Evolutionary conservation across 2,113 vertebrate species (phyloP), one percentile per base, ranked within the genome.

Genomic region (Coturnix japonica): DNA sequence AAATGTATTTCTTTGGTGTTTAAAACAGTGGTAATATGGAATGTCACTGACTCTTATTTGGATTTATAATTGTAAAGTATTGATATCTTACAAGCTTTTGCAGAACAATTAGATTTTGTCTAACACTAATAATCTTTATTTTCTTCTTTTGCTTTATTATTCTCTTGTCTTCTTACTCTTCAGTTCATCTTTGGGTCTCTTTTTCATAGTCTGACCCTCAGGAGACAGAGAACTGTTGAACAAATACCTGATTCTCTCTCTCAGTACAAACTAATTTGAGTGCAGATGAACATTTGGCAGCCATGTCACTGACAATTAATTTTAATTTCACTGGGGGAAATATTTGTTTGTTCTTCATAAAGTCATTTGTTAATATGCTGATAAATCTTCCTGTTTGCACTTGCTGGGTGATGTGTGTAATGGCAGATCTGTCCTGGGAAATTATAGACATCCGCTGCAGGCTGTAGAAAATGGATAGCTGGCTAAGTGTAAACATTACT

Each of bases 261-360:
- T 91, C 31, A 23, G 28, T 26, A 19, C 74, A 65, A 77, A 76
- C 39, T 35, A 43, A 13, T 84, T 17, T 73, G 78, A 60, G 30
- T 43, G 64, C 63, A 75, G 57, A 33, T 51, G 65, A 65, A 61
- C 35, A 46, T 60, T 77, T 90, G 82, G 65, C 70, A 86, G 72
- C 51, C 30, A 4, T 39, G 43, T 9, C 41, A 69, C 54, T 64
- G 72, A 83, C 63, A 72, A 23, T 64, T 78, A 71, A 49, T 84
- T 87, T 84, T 87, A 26, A 86, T 89, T 80, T 91, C 59, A 39
- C 70, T 56, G 60, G 67, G 56, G 64, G 82, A 83, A 89, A 64
- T 73, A 77, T 44, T 59, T 89, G 57, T 75, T 91, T 89, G 37
- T 81, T 87, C 39, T 89, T 91, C 74, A 84, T 81, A 11, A 91